Conservation (phyloP, 2,888 invertebrate species). For the Melanotus villosus region DNA sequence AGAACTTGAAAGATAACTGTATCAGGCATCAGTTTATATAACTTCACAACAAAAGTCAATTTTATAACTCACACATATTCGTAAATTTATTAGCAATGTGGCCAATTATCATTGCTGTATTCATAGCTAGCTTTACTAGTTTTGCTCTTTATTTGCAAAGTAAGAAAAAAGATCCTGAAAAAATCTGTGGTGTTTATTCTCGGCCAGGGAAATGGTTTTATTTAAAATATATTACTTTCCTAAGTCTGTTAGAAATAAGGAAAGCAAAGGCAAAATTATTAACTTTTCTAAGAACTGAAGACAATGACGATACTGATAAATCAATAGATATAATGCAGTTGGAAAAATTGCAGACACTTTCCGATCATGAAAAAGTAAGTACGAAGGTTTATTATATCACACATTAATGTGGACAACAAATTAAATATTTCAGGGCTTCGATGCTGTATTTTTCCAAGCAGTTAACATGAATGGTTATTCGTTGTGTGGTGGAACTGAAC, state of each 20-base stretch:
- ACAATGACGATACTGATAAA: conserved; percentile 34
- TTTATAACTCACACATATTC: no score
- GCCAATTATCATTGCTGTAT: neutral
- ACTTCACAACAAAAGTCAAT: no score
- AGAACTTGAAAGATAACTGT: no score
- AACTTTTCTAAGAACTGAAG: conserved; percentile 37
- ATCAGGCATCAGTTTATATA: no score
- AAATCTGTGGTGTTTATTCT: conserved; percentile 74
- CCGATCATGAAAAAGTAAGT: conserved; percentile 71
- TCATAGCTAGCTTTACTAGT: neutral
- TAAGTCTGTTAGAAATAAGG: conserved; percentile 70
- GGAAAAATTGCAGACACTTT: conserved; percentile 75
- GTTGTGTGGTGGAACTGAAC: conserved; percentile 77
- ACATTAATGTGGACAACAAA: no score
- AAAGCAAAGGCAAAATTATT: conserved; percentile 69
- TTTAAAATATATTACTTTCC: conserved; percentile 74
- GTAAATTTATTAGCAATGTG: no score
- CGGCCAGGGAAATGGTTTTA: conserved; percentile 77
- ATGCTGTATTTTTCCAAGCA: conserved; percentile 85
- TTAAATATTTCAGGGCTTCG: conserved; percentile 75
- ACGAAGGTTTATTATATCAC: neutral
- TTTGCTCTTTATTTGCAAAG: conserved; percentile 43
- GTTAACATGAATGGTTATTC: conserved; percentile 76
- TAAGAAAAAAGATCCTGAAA: conserved; percentile 59
- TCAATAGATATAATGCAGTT: conserved; percentile 63